phyloP scores from a whole-genome alignment of 2,888 invertebrate species.

The Acronicta psi region DNA sequence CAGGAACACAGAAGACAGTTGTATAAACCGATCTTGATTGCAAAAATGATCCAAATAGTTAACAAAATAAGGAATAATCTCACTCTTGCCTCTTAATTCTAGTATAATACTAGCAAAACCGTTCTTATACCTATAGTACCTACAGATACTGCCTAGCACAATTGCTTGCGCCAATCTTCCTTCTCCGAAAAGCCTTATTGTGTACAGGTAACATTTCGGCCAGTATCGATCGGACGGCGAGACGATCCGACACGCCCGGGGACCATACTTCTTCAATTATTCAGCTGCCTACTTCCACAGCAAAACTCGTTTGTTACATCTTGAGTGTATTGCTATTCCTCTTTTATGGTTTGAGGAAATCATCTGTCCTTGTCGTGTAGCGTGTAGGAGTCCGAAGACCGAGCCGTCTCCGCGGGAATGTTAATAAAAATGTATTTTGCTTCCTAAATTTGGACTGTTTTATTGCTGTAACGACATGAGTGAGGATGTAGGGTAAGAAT shows the following conservation, averaged over 20 bases:
- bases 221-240: constrained; percentile 72
- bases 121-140: too few species aligned
- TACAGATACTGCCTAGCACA: neutral
- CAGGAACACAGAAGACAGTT: too few species aligned
- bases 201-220: constrained; percentile 50
- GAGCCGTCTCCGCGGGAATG: constrained; percentile 51
- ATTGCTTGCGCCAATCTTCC: constrained; percentile 18
- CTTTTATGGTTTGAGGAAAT: constrained; percentile 67
- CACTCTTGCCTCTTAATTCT: too few species aligned
- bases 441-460: constrained; percentile 53
- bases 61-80: too few species aligned
- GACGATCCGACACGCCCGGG: constrained; percentile 71
- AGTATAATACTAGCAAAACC: too few species aligned
- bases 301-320: constrained; percentile 67
- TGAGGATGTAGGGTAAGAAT: constrained; percentile 36
- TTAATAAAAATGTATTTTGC: constrained; percentile 62
- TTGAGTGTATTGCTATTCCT: constrained; percentile 70
- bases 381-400: constrained; percentile 43
- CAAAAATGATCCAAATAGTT: too few species aligned
- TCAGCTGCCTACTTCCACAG: constrained; percentile 70
- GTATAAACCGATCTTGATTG: too few species aligned
- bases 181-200: constrained; percentile 25
- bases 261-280: constrained; percentile 83
- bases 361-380: constrained; percentile 60
- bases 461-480: constrained; percentile 51